A percentile compares a stretch with the other conserved stretches of the same genome.
phyloP scores from a whole-genome alignment of 2,797 vertebrate genomes.

The Anguilla pacifica region DNA sequence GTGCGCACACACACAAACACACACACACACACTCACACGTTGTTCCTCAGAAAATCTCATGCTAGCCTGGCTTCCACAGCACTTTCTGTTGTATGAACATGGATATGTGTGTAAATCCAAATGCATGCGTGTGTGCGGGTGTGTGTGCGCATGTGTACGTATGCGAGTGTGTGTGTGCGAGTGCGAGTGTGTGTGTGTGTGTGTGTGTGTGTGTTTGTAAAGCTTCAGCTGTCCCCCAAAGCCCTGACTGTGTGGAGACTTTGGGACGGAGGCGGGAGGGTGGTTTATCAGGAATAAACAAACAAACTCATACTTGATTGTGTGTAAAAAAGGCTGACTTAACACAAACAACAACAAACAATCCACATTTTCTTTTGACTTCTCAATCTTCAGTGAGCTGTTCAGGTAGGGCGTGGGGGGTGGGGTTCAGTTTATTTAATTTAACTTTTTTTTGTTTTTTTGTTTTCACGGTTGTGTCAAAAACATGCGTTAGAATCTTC shows the following conservation, averaged over 20 bases:
- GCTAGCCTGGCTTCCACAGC: background rate
- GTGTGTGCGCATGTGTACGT: constrained; percentile 50
- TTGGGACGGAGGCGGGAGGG: background rate
- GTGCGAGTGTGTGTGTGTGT: constrained; percentile 49
- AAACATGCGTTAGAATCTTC: background rate
- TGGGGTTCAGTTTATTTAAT: background rate
- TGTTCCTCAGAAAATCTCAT: background rate
- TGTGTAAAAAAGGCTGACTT: background rate
- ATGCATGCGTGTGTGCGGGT: constrained; percentile 44
- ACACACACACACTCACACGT: constrained; percentile 10
- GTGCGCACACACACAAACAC: no score
- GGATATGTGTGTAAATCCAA: constrained; percentile 10
- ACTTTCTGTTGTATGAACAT: constrained; percentile 12
- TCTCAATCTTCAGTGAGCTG: background rate
- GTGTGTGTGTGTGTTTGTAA: constrained; percentile 31
- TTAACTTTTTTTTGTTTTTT: background rate
- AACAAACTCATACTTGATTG: background rate
- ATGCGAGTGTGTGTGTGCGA: constrained; percentile 44
- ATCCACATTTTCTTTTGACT: background rate
- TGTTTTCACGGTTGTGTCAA: background rate
- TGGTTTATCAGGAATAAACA: background rate
- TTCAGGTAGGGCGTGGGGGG: background rate
- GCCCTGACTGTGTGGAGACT: constrained; percentile 19
- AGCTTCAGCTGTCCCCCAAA: constrained; percentile 52
- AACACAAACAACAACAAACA: background rate